Percentiles rank a stretch among this genome's conserved stretches.
Evolutionary conservation across 2,113 vertebrate species (phyloP).

Genomic region (Notarius quadriscutis): DNA sequence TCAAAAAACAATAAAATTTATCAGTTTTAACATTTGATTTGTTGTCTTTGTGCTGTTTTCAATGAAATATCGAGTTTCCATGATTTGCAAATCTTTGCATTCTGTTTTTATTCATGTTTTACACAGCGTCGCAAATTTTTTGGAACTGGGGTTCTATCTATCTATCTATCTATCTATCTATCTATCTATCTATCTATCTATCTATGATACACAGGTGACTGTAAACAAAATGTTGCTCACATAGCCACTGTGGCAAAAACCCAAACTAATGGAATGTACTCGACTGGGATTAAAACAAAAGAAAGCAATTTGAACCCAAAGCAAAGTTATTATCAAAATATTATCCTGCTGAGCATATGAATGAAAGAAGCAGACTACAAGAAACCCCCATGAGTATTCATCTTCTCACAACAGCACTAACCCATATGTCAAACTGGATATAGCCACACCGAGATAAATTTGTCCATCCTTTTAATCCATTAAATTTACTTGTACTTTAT

Average conservation of each 20-base stretch:
- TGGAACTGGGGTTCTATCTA: too few relatives aligned
- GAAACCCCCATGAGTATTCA: not conserved
- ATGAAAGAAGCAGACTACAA: not conserved
- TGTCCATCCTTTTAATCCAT: constrained; percentile 9
- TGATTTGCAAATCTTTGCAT: too few relatives aligned
- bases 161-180: not conserved
- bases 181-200: too few relatives aligned
- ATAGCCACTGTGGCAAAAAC: not conserved
- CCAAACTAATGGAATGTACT: not conserved
- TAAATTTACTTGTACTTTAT: constrained; percentile 1
- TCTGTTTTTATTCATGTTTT: too few relatives aligned
- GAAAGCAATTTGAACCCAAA: not conserved
- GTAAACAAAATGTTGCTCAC: not conserved
- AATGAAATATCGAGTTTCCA: too few relatives aligned
- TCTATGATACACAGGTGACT: not conserved
- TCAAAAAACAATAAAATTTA: too few relatives aligned
- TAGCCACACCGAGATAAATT: not conserved
- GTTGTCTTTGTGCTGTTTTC: too few relatives aligned
- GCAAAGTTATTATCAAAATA: not conserved
- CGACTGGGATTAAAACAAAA: not conserved
- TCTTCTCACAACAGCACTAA: not conserved
- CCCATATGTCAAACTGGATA: not conserved
- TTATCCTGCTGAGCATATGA: not conserved
- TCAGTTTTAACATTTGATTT: too few relatives aligned
- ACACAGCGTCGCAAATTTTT: too few relatives aligned